Conservation (phyloP, 2,797 vertebrate species). For the Mallotus villosus region DNA sequence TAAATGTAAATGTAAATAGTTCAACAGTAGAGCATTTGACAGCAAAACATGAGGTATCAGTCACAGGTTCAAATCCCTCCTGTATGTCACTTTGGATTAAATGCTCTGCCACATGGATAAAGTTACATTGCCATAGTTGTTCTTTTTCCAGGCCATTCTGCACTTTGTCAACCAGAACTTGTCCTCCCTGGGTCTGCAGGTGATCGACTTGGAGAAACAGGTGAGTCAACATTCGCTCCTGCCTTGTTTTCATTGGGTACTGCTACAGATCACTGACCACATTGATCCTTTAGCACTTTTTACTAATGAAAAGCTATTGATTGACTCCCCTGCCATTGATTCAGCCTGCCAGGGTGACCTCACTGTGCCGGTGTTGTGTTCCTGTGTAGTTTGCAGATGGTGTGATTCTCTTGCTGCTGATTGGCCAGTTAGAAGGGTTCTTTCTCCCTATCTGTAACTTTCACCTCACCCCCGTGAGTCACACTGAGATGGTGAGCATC, state of each 20-base stretch:
- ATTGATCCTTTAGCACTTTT: neutral
- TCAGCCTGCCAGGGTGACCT: constrained; percentile 1
- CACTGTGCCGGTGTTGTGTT: constrained; percentile 22
- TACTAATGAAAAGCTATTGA: neutral
- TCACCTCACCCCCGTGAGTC: constrained; percentile 79
- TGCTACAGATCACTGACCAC: neutral
- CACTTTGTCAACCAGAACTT: constrained; percentile 87
- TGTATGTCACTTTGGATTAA: neutral
- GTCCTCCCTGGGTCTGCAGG: constrained; percentile 80
- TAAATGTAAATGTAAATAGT: too few species aligned
- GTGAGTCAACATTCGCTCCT: constrained; percentile 59
- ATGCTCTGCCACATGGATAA: neutral
- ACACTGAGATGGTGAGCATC: constrained; percentile 79
- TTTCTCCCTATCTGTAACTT: constrained; percentile 87
- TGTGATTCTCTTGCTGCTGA: constrained; percentile 88
- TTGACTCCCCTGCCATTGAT: constrained; percentile 10
- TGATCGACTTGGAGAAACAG: constrained; percentile 84
- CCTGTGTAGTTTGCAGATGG: constrained; percentile 88
- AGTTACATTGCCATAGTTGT: neutral
- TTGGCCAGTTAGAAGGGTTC: constrained; percentile 90
- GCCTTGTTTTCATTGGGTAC: neutral
- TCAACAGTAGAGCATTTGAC: too few species aligned
- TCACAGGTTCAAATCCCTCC: too few species aligned
- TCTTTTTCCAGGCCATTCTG: constrained; percentile 77
- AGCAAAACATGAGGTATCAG: neutral